These are phyloP conservation scores for Erebia aethiops DNA, from an alignment of 2,888 invertebrate species.

Conservation along the genomic window DNA sequence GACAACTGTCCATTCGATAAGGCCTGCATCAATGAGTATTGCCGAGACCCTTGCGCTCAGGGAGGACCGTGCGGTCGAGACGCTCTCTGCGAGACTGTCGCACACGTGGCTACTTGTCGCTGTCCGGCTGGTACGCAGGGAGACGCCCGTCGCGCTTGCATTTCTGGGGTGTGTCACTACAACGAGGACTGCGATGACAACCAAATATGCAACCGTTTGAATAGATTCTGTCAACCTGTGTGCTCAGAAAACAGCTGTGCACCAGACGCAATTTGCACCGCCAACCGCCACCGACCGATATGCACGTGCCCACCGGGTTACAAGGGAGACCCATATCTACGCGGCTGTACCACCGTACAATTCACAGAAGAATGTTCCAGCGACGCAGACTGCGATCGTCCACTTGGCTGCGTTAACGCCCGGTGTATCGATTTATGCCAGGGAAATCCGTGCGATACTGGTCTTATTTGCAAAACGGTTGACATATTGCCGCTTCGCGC, in stretches of 20 bases:
- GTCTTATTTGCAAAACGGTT: slow-evolving; percentile 90
- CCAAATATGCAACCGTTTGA: slow-evolving; percentile 92
- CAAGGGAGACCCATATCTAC: slow-evolving; percentile 89
- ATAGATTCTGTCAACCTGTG: slow-evolving; percentile 91
- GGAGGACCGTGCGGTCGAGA: slow-evolving; percentile 90
- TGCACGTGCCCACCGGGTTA: slow-evolving; percentile 90
- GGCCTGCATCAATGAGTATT: slow-evolving; percentile 90
- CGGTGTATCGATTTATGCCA: slow-evolving; percentile 91
- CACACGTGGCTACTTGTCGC: slow-evolving; percentile 90
- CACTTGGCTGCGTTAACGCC: slow-evolving; percentile 89
- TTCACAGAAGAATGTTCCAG: slow-evolving; percentile 85
- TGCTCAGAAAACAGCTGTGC: slow-evolving; percentile 93
- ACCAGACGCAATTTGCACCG: slow-evolving; percentile 88
- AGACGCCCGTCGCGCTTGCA: slow-evolving; percentile 90
- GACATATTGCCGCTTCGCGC: slow-evolving; percentile 92
- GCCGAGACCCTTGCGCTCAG: slow-evolving; percentile 89
- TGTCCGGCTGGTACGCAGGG: slow-evolving; percentile 94
- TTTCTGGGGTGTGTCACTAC: slow-evolving; percentile 92
- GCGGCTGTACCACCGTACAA: slow-evolving; percentile 69
- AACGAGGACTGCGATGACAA: slow-evolving; percentile 94
- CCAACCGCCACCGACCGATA: slow-evolving; percentile 88
- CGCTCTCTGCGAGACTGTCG: slow-evolving; percentile 88
- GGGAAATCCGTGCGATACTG: slow-evolving; percentile 88
- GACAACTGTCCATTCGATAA: slow-evolving; percentile 93
- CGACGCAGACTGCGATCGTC: slow-evolving; percentile 90